Conservation (phyloP, 1,140 invertebrate species). For the Drosophila asahinai region DNA sequence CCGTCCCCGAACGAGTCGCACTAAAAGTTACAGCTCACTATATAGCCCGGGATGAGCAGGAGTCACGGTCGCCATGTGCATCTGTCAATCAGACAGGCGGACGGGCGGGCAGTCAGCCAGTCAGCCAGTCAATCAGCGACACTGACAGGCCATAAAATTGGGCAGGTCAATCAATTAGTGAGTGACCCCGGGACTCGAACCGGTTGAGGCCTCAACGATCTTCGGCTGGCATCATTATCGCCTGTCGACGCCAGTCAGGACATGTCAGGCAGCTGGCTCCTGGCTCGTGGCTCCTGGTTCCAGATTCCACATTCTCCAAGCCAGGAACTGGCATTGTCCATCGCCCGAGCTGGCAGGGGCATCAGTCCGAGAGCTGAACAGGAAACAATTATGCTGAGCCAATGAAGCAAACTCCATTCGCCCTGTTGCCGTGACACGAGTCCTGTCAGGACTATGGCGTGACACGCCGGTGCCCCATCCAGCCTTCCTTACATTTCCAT, state of each 20-base stretch:
- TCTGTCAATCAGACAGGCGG: conserved; percentile 34
- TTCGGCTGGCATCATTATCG: conserved; percentile 40
- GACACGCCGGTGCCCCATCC: conserved; percentile 23
- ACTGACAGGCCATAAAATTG: conserved; percentile 56
- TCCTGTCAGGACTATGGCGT: conserved; percentile 27
- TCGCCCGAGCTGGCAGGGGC: conserved; percentile 6
- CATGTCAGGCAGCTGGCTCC: conserved; percentile 21
- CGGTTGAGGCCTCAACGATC: conserved; percentile 14
- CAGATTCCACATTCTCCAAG: neutral
- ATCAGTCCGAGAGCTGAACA: conserved; percentile 32
- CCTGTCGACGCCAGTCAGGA: conserved; percentile 51
- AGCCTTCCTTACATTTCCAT: neutral
- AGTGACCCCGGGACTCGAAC: conserved; percentile 7
- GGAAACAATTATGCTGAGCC: conserved; percentile 79
- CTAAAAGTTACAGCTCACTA: conserved; percentile 45
- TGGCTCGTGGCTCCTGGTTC: neutral
- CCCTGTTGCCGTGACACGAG: conserved; percentile 53
- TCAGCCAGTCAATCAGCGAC: conserved; percentile 43
- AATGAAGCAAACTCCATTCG: conserved; percentile 73
- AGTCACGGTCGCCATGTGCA: conserved; percentile 26
- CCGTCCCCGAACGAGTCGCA: conserved; percentile 31
- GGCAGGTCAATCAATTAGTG: conserved; percentile 68
- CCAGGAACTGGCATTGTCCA: conserved; percentile 4
- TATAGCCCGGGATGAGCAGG: neutral
- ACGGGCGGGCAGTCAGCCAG: neutral